Evolutionary conservation across 2,797 vertebrate species (phyloP).

Genomic region (Cynopterus sphinx): DNA sequence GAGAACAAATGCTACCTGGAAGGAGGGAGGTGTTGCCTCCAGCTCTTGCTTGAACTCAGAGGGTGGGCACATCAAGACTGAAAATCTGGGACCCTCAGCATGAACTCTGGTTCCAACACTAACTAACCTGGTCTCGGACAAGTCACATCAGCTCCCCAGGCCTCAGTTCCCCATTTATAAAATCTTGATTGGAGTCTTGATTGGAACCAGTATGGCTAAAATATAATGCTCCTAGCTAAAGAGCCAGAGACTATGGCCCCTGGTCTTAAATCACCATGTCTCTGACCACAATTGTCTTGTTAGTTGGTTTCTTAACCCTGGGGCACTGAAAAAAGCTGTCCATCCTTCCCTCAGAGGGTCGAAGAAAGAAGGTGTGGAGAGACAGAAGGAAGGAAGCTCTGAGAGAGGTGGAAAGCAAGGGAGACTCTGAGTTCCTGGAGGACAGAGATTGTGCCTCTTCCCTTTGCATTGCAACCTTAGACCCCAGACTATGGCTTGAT

Average conservation of each 20-base stretch:
- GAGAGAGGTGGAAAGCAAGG: neutral
- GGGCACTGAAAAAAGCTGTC: neutral
- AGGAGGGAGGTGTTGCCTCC: neutral
- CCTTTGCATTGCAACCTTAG: neutral
- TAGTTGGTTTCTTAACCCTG: neutral
- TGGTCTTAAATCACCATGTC: neutral
- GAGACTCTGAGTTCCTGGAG: neutral
- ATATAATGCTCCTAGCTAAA: neutral
- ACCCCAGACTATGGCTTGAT: neutral
- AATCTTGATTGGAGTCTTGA: neutral
- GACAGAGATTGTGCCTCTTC: accelerated
- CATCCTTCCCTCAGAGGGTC: no score
- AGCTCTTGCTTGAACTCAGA: neutral
- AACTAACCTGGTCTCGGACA: neutral
- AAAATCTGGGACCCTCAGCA: neutral
- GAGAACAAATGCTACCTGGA: neutral
- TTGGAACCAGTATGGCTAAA: neutral
- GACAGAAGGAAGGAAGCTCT: neutral
- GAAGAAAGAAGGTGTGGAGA: neutral
- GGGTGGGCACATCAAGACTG: neutral
- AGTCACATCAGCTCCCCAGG: neutral
- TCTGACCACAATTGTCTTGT: accelerated
- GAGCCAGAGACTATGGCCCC: accelerated
- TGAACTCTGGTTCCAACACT: neutral
- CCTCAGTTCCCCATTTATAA: neutral